Conservation (phyloP, 2,888 invertebrate genomes). For the Tuberolachnus salignus region DNA sequence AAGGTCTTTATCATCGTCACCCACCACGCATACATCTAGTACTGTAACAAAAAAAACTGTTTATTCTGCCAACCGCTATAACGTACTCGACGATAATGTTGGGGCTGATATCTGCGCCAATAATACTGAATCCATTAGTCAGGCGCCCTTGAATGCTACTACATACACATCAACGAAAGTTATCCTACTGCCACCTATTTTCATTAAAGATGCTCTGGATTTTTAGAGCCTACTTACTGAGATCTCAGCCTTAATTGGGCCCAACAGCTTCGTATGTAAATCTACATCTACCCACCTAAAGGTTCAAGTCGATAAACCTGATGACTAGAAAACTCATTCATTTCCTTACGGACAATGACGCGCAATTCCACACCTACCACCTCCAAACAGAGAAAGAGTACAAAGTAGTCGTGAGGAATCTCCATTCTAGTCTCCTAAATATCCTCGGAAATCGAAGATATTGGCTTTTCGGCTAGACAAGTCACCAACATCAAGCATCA, state of each 20-base stretch:
- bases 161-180: not conserved
- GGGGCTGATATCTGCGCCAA: not conserved
- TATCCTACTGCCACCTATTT: not conserved
- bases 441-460: no score
- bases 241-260: not conserved
- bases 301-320: not conserved
- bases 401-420: no score
- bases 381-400: no score
- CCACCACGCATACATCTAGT: not conserved
- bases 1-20: not conserved
- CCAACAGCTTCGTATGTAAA: not conserved
- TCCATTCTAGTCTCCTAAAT: no score
- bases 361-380: not conserved
- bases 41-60: not conserved
- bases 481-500: not conserved
- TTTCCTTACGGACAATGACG: not conserved
- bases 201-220: conserved; percentile 2
- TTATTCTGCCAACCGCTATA: not conserved
- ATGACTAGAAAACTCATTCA: not conserved
- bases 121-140: not conserved
- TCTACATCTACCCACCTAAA: not conserved
- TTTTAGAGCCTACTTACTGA: not conserved
- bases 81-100: not conserved
- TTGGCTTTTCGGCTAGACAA: not conserved
- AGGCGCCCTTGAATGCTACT: not conserved